These are phyloP conservation scores for Himantopus leucocephalus DNA, from an alignment of 2,113 vertebrate species.

Conservation along the genomic window DNA sequence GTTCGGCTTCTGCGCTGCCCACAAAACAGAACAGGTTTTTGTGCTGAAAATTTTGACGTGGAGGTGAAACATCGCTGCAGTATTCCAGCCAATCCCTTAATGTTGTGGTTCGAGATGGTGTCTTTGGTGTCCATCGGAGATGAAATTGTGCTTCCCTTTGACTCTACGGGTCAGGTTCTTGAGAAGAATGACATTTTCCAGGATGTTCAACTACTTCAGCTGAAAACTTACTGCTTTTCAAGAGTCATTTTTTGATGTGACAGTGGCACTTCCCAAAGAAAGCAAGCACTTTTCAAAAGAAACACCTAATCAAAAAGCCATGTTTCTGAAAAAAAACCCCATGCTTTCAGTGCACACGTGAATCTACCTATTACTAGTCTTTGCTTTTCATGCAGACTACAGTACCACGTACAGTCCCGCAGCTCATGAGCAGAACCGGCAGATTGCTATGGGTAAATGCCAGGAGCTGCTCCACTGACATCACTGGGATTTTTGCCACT, in stretches of 20 bases:
- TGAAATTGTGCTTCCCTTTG: neutral
- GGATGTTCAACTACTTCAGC: neutral
- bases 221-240: neutral
- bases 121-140: neutral
- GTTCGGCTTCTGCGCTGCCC: neutral
- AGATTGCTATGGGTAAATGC: neutral
- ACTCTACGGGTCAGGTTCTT: neutral
- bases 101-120: neutral
- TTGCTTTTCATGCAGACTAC: neutral
- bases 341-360: neutral
- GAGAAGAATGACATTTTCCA: neutral
- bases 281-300: neutral
- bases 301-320: neutral
- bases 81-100: neutral
- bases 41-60: neutral
- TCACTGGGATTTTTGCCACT: constrained; percentile 1
- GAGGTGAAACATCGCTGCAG: neutral
- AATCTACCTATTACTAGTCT: neutral
- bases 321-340: neutral
- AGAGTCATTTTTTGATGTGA: neutral
- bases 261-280: neutral
- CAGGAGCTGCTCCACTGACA: neutral
- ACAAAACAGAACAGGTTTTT: neutral
- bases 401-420: neutral
- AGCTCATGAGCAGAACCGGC: neutral